Conservation (phyloP, 2,888 invertebrate species). For the Colostygia pectinataria region DNA sequence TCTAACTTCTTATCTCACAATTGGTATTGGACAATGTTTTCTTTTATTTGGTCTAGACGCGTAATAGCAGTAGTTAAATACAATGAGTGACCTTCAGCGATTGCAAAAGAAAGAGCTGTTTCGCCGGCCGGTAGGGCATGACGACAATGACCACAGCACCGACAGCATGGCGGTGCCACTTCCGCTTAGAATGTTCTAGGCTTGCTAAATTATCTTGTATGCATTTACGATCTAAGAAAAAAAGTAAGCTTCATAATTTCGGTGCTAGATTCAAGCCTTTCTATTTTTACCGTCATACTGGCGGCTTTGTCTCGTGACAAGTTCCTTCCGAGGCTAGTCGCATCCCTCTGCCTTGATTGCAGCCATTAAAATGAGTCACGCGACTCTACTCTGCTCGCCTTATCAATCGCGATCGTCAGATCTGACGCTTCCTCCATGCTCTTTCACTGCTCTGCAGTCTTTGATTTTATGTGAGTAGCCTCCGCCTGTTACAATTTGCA, state of each 20-base stretch:
- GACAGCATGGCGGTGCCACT: constrained; percentile 27
- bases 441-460: constrained; percentile 30
- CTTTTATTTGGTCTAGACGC: constrained; percentile 51
- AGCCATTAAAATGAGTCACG: constrained; percentile 80
- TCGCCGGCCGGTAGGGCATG: constrained; percentile 28
- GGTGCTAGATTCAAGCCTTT: constrained; percentile 19
- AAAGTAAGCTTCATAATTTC: not conserved
- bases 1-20: constrained; percentile 66
- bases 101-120: constrained; percentile 42
- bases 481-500: not conserved
- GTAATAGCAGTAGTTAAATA: constrained; percentile 61
- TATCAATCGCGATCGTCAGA: constrained; percentile 65
- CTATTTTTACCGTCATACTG: constrained; percentile 31
- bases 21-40: constrained; percentile 63
- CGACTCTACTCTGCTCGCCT: constrained; percentile 64
- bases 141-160: constrained; percentile 28
- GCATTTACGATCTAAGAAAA: not conserved
- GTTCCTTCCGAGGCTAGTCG: constrained; percentile 53
- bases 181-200: constrained; percentile 48
- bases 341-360: constrained; percentile 69
- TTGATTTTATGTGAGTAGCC: not conserved
- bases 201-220: constrained; percentile 17
- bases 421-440: constrained; percentile 42
- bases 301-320: constrained; percentile 56
- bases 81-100: constrained; percentile 65